Evolutionary conservation across 2,888 invertebrate species (phyloP), one percentile per base, ranked within the genome.

Genomic region (Campoplex capitator): DNA sequence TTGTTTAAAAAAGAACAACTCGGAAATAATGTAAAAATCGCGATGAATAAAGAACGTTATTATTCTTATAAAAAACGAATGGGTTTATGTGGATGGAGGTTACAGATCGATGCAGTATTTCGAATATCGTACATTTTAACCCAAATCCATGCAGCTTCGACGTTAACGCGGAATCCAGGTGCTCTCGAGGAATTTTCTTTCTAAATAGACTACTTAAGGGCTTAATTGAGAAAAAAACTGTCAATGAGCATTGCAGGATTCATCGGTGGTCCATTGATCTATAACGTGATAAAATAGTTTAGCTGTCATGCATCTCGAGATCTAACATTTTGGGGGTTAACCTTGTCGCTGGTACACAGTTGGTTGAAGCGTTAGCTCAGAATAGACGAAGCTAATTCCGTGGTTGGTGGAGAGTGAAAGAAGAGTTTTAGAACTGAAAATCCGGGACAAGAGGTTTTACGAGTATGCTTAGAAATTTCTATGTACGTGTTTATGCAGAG

Each of bases 311-410:
- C 13, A 62, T 18, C 73, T 48, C 77, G 54, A 56, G 76, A 68
- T 62, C 45, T 38, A 13, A 84, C 67, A 56, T 51, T 58, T 48
- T 51, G 65, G 16, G n/a, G 48, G 65, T 83, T 85, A 85, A 79
- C 82, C 82, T 83, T 82, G 84, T 35, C 28, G 77, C n/a, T n/a
- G 58, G 4, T 23, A 73, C n/a, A 67, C 48, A 77, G 68, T 68
- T 70, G 62, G 74, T 35, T 78, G 70, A 82, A 82, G 75, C 62
- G 85, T 90, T 90, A 90, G 92, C 94, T 93, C 91, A 93, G 93
- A 94, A 94, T 94, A 94, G 94, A 93, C 70, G 91, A 91, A 91
- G 94, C 93, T 94, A 94, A 94, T 93, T 94, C 91, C 91, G 93
- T 93, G 93, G 84, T 77, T 78, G 84, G 68, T 68, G 28, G 35